Conservation (phyloP, 2,888 invertebrate genomes). For the Biston betularia region DNA sequence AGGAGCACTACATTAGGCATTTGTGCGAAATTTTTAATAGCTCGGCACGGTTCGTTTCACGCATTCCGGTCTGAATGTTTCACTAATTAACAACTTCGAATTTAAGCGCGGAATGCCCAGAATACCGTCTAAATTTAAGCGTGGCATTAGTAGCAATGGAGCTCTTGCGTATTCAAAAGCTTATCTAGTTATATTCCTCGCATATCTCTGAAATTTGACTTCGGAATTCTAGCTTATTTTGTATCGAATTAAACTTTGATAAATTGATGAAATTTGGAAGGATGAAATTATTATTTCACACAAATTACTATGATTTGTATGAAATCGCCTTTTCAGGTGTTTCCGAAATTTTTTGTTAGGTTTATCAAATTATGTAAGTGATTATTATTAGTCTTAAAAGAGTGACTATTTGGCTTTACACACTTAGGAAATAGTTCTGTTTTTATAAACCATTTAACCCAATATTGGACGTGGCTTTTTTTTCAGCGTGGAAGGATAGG, state of each 20-base stretch:
- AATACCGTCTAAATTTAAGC: slow-evolving; percentile 31
- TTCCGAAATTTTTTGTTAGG: too few species aligned
- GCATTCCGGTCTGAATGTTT: slow-evolving; percentile 39
- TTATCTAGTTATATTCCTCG: slow-evolving; percentile 6
- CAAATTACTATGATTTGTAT: too few species aligned
- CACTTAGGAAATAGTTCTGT: too few species aligned
- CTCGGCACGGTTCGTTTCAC: slow-evolving; percentile 17
- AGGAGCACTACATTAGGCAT: slow-evolving; percentile 41
- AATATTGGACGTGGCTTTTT: too few species aligned
- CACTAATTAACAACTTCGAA: slow-evolving; percentile 41
- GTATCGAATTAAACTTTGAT: not conserved
- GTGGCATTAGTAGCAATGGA: not conserved
- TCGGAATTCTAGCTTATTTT: not conserved
- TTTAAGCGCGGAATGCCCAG: slow-evolving; percentile 10
- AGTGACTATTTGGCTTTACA: too few species aligned
- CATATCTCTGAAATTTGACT: not conserved
- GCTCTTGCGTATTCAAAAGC: slow-evolving; percentile 3
- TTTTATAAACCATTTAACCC: too few species aligned
- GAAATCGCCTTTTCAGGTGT: too few species aligned
- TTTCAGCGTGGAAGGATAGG: too few species aligned
- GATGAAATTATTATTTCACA: not conserved
- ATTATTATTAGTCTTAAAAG: too few species aligned
- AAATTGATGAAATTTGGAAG: not conserved
- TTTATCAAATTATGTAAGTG: too few species aligned
- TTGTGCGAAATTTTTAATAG: slow-evolving; percentile 39